These are phyloP conservation scores for Oryctolagus cuniculus DNA, from an alignment of 2,113 vertebrate species.

Conservation along the genomic window mOryCun1.1 NC_091443.1:74713001-74713500, in stretches of 20 bases:
- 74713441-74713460: no score
- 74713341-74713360: conserved; percentile 25
- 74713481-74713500: no score
- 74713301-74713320: neutral
- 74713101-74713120: conserved; percentile 14
- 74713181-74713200: neutral
- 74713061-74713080: conserved; percentile 31
- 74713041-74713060: neutral
- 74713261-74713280: conserved; percentile 18
- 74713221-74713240: conserved; percentile 49
- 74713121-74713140: conserved; percentile 51
- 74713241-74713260: neutral
- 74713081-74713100: conserved; percentile 44
- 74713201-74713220: conserved; percentile 24
- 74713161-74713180: conserved; percentile 8
- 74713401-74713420: no score
- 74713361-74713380: neutral
- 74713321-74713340: neutral
- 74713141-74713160: neutral
- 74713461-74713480: no score
- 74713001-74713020: neutral
- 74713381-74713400: conserved; percentile 54
- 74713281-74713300: neutral
- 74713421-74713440: no score
- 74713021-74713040: neutral